Conservation (phyloP, 2,888 invertebrate species). For the Philonicus albiceps region DNA sequence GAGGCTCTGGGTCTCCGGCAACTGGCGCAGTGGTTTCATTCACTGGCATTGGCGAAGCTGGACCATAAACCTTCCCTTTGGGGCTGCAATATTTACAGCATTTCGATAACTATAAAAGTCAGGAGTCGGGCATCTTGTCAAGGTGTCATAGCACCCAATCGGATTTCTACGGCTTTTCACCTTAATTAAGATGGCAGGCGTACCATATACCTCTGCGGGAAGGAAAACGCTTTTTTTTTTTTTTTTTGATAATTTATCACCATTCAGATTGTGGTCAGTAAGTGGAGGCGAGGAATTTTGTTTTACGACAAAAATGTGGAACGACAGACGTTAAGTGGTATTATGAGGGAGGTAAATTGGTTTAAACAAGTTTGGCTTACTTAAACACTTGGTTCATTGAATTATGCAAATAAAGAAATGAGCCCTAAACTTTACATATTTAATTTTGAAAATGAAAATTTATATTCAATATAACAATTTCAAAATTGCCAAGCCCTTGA, state of each 20-base stretch:
- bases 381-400: background rate
- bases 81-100: background rate
- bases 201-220: background rate
- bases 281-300: background rate
- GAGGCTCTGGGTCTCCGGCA: background rate
- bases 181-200: slow-evolving; percentile 10
- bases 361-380: background rate
- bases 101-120: slow-evolving; percentile 14
- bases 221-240: background rate
- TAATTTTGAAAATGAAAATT: background rate
- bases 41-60: background rate
- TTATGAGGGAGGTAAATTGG: background rate
- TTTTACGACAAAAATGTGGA: background rate
- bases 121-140: background rate
- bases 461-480: no score
- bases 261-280: background rate
- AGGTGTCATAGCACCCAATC: background rate
- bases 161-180: background rate
- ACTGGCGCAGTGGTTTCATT: background rate
- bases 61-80: background rate
- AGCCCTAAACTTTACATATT: background rate
- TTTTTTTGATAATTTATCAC: background rate
- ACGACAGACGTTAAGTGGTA: background rate
- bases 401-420: background rate
- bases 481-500: no score